Conservation (phyloP, 2,888 invertebrate genomes). For the Ischnus inquisitorius region DNA sequence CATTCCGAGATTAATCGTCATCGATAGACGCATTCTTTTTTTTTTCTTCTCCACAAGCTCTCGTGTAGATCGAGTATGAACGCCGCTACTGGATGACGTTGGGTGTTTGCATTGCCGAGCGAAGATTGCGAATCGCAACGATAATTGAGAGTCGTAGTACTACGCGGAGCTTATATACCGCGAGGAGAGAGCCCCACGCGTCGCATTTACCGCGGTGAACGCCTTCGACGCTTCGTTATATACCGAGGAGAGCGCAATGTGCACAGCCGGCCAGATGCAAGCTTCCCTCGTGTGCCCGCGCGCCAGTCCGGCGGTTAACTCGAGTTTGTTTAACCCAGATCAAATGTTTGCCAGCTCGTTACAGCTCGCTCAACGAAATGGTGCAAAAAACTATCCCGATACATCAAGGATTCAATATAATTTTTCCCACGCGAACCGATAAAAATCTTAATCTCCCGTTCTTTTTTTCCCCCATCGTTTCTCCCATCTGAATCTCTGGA, state of each 20-base stretch:
- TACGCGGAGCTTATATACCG: neutral
- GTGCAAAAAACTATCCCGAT: neutral
- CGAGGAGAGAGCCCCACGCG: slow-evolving; percentile 16
- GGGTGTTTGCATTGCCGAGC: slow-evolving; percentile 47
- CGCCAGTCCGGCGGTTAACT: slow-evolving; percentile 42
- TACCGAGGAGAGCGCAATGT: slow-evolving; percentile 11
- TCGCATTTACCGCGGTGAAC: neutral
- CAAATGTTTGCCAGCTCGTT: slow-evolving; percentile 74
- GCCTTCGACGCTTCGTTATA: slow-evolving; percentile 20
- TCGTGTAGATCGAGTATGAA: neutral
- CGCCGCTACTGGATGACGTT: neutral
- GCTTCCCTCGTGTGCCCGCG: neutral
- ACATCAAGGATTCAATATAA: neutral
- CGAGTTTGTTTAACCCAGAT: slow-evolving; percentile 77
- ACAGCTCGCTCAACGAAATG: slow-evolving; percentile 53
- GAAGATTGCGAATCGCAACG: slow-evolving; percentile 62
- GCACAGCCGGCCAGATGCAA: neutral
- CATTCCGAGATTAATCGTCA: slow-evolving; percentile 51
- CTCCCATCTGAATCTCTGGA: neutral
- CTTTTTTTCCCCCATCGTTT: neutral
- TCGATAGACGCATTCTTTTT: slow-evolving; percentile 16
- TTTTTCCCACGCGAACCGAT: slow-evolving; percentile 6
- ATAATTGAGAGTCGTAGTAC: slow-evolving; percentile 55
- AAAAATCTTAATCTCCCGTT: slow-evolving; percentile 4
- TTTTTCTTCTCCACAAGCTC: neutral